Base-by-base conservation (phyloP, 2,113 vertebrate genomes). In the Ammodramus savannarum region DNA sequence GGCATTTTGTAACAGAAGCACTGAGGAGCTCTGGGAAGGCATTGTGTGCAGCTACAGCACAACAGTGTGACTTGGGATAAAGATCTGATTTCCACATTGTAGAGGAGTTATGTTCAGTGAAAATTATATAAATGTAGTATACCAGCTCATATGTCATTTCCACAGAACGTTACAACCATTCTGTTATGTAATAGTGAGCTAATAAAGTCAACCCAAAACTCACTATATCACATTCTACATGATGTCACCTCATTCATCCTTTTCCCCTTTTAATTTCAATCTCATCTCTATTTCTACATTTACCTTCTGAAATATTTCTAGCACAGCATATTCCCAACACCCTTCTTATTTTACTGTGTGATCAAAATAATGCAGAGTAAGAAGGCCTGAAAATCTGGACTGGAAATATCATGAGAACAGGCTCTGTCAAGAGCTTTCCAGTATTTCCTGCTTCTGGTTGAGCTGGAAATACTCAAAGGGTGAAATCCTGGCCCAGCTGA, bases 31-130 rank as follows among this genome's bases (percentile, higher is more conserved):
- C 77, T 73, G 63, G 75, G 67, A 94, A 76, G 57, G 55, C 66
- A n/a, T 39, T 62, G n/a, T 78, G 44, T 58, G 51, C 48, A 46
- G 48, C 66, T 83, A 61, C n/a, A 57, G 74, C 49, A 77, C 6
- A 4, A 61, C 69, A 49, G 46, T 4, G 1, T 5, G 3, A 54
- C 79, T 49, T 61, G 44, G 89, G 66, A 41, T 76, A 92, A 75
- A 89, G 78, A 78, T 93, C 78, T 89, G 78, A 76, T 94, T 96
- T 93, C 90, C 89, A 80, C n/a, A 51, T 95, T 79, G 82, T n/a
- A 36, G 75, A 96, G 97, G 95, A 97, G 74, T 96, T 96, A 96
- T 97, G 92, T 93, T 87, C 96, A 97, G 95, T 89, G 94, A 96
- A 96, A 94, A 97, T 94, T 91, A 96, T 95, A 96, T 87, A 97